Evolutionary conservation across 2,797 vertebrate genomes (phyloP), one percentile per base, ranked within the genome.

Genomic region (Oryzias dopingdopingensis): DNA sequence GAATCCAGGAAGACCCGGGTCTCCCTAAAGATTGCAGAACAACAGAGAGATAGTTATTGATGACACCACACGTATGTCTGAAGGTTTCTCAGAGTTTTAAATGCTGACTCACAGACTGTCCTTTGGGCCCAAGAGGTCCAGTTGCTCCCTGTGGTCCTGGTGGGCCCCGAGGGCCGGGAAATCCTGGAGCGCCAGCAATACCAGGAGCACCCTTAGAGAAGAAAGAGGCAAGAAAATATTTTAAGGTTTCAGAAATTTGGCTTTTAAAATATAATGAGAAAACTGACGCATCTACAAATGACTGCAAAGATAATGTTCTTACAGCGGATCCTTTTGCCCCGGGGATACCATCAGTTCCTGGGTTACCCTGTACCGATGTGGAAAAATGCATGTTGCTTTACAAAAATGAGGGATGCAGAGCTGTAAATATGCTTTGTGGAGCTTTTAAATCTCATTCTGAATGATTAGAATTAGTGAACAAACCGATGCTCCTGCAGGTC

Each of bases 101-200:
- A 41, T 63, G 53, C 22, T 20, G 22, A 85, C 95, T 92, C 90
- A 97, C 96, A 88, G 92, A 86, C 84, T 96, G 95, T 81, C 96
- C 96, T 86, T 98, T 98, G 16, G 96, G 95, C 55, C 96, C 96
- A 50, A 97, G 90, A 59, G 96, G 90, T 76, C 96, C 96, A 41
- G 96, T 98, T 66, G 96, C 93, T 79, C 96, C 96, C 81, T 98
- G 96, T 59, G 96, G 96, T 66, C 96, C 96, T 5, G 96, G 96
- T 14, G 96, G 95, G 23, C 96, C 96, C 58, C 96, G 95, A 49
- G 96, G 96, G 0, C 96, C 96, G 1, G 96, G 96, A 81, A 98
- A 98, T 65, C 96, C 96, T 49, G 96, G 96, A 63, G 96, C 96
- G n/a, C 96, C 96, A 70, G 96, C 94, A 84, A 98, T 98, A 70